Evolutionary conservation across 2,113 vertebrate species (phyloP).

Genomic region (Blennius ocellaris): DNA sequence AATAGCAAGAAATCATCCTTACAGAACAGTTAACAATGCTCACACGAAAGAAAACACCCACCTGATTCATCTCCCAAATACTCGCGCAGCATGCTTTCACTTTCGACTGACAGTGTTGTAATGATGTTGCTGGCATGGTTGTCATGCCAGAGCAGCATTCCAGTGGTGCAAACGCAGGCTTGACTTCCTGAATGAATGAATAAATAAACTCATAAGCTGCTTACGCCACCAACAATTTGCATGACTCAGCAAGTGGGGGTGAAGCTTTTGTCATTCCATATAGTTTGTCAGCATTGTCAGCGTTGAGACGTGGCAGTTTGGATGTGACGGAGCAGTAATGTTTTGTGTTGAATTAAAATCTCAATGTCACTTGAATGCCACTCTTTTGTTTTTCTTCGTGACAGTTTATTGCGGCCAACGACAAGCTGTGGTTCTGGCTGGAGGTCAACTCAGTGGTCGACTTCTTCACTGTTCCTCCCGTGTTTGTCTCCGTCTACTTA

Average conservation of each 20-base stretch:
- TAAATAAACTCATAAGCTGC: conserved; percentile 68
- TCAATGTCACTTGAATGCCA: neutral
- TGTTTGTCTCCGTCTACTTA: conserved; percentile 98
- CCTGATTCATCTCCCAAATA: neutral
- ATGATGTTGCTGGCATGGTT: conserved; percentile 40
- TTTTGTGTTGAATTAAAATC: conserved; percentile 32
- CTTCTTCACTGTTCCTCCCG: conserved; percentile 99
- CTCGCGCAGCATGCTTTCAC: conserved; percentile 23
- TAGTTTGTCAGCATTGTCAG: conserved; percentile 36
- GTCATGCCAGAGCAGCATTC: conserved; percentile 52
- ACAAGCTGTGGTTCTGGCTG: conserved; percentile 99
- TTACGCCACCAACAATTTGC: conserved; percentile 55
- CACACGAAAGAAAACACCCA: neutral
- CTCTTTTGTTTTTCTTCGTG: conserved; percentile 29
- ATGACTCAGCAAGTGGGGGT: conserved; percentile 64
- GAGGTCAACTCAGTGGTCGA: conserved; percentile 99
- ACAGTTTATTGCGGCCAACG: conserved; percentile 99
- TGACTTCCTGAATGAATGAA: conserved; percentile 63
- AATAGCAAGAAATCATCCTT: neutral
- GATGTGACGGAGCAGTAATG: conserved; percentile 10
- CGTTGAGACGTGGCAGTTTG: conserved; percentile 11
- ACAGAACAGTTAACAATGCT: neutral
- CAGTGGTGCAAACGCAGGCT: conserved; percentile 44
- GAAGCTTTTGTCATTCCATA: conserved; percentile 49
- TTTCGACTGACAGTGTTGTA: conserved; percentile 30